Percentiles rank a stretch among this genome's conserved stretches.
phyloP scores from a whole-genome alignment of 2,113 vertebrate genomes.

The Salvator merianae region DNA sequence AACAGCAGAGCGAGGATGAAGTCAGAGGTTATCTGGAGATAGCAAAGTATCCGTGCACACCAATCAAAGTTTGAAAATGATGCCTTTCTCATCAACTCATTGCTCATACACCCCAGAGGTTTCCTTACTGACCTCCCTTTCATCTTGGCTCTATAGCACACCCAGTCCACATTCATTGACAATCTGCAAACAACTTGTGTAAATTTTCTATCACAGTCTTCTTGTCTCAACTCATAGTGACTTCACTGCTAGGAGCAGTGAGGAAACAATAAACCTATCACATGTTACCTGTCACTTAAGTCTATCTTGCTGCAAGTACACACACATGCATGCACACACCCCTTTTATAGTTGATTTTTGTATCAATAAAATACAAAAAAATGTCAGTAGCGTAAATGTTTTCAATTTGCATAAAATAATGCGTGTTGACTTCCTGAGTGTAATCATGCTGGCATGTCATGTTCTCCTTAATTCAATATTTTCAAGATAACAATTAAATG shows the following conservation, averaged over 20 bases:
- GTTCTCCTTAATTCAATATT: background rate
- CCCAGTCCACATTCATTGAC: background rate
- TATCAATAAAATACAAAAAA: too few species aligned
- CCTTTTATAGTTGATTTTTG: too few species aligned
- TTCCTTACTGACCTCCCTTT: too few species aligned
- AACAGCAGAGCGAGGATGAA: too few species aligned
- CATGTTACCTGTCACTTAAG: background rate
- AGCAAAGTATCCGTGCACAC: too few species aligned
- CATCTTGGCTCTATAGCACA: too few species aligned
- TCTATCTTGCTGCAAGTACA: background rate
- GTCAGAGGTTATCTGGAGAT: too few species aligned
- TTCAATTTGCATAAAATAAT: background rate
- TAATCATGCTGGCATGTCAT: background rate
- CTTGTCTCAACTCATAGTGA: background rate
- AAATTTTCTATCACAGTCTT: background rate
- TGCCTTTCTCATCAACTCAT: too few species aligned
- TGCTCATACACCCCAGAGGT: too few species aligned
- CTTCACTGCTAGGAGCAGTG: background rate
- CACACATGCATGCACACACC: background rate
- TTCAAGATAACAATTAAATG: background rate
- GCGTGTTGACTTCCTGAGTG: background rate
- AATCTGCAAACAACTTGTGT: background rate
- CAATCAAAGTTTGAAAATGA: too few species aligned
- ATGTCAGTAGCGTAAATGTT: too few species aligned
- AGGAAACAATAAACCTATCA: background rate